A percentile compares a stretch with the other conserved stretches of the same genome.
These are phyloP conservation scores for Morpho helenor DNA, from an alignment of 2,888 invertebrate genomes.

Conservation along the genomic window DNA sequence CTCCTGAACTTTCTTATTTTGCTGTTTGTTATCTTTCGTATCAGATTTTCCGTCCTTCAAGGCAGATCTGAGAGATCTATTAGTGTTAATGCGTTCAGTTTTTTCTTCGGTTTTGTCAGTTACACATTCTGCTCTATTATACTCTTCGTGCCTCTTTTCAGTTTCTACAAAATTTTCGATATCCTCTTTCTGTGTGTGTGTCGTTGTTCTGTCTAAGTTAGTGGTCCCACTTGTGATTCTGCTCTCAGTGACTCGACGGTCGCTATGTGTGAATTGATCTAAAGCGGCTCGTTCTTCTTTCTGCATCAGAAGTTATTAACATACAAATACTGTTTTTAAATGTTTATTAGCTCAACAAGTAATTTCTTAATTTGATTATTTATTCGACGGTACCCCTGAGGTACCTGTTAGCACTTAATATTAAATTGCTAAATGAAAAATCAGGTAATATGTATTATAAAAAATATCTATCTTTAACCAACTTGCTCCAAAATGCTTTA, in stretches of 20 bases:
- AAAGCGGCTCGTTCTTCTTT: constrained; percentile 60
- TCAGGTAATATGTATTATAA: too few relatives aligned
- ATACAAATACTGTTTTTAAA: background rate
- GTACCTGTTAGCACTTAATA: too few relatives aligned
- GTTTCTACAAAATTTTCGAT: constrained; percentile 23
- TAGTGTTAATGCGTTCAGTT: constrained; percentile 13
- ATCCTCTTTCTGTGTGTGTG: constrained; percentile 21
- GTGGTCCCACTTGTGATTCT: constrained; percentile 33
- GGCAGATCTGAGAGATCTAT: background rate
- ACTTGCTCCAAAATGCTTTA: too few relatives aligned
- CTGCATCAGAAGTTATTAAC: constrained; percentile 33
- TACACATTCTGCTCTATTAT: constrained; percentile 19
- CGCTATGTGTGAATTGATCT: constrained; percentile 66
- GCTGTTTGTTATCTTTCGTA: constrained; percentile 7
- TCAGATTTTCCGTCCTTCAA: constrained; percentile 10
- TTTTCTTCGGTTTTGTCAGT: background rate
- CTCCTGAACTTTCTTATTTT: constrained; percentile 23
- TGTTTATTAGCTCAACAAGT: background rate
- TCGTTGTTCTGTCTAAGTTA: constrained; percentile 27
- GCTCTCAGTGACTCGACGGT: constrained; percentile 47
- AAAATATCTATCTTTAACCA: too few relatives aligned
- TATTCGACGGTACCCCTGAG: too few relatives aligned
- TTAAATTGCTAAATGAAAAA: too few relatives aligned
- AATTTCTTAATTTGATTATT: too few relatives aligned
- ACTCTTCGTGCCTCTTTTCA: background rate